Conservation (phyloP, 2,888 invertebrate genomes). For the Philereme vetulata region DNA sequence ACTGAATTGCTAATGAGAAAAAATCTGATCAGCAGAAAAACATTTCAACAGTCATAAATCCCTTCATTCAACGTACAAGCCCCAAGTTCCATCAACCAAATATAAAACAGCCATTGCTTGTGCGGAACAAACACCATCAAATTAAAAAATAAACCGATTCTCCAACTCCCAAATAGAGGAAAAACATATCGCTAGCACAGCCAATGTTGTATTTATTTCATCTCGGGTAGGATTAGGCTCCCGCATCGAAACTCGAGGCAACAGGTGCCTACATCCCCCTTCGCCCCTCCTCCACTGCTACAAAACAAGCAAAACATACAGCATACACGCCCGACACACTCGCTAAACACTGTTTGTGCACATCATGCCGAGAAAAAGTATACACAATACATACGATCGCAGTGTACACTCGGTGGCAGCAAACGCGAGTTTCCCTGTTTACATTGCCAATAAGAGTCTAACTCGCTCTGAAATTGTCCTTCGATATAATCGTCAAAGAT, state of each 20-base stretch:
- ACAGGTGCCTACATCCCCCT: constrained; percentile 64
- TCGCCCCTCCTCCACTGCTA: constrained; percentile 36
- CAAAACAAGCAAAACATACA: constrained; percentile 70
- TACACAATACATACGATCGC: constrained; percentile 39
- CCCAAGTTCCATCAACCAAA: constrained; percentile 1
- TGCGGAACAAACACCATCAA: constrained; percentile 20
- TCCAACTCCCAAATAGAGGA: constrained; percentile 43
- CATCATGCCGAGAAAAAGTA: constrained; percentile 59
- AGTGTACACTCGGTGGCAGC: constrained; percentile 18
- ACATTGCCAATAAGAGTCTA: constrained; percentile 21
- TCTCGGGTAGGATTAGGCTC: constrained; percentile 71
- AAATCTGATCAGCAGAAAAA: too few relatives aligned
- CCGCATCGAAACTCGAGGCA: constrained; percentile 65
- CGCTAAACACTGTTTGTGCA: constrained; percentile 65
- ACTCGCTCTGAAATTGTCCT: constrained; percentile 28
- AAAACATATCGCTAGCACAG: constrained; percentile 54
- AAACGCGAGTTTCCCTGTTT: constrained; percentile 22
- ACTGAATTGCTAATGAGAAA: too few relatives aligned
- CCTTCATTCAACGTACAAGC: neutral
- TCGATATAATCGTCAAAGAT: constrained; percentile 8
- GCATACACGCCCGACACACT: constrained; percentile 55
- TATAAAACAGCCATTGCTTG: constrained; percentile 24
- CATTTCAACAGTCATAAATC: too few relatives aligned
- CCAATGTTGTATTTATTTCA: constrained; percentile 77
- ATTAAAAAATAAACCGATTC: constrained; percentile 34